A percentile compares a stretch with the other conserved stretches of the same genome.
Evolutionary conservation across 2,113 vertebrate species (phyloP).

Genomic region (Gobiocypris rarus): DNA sequence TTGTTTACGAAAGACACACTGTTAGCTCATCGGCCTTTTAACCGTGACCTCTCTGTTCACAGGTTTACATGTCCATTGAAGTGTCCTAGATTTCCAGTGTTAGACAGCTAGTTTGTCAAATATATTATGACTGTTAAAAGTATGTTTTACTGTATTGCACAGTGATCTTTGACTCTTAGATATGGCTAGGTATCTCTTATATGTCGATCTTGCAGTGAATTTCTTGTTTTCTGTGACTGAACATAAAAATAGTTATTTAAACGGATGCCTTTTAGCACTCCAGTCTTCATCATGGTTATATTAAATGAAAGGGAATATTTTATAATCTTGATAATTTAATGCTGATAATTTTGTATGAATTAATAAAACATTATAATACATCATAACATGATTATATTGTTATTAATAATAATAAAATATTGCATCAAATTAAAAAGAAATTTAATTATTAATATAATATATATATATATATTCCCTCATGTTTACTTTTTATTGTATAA

Average conservation of each 20-base stretch:
- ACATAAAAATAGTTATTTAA: background rate
- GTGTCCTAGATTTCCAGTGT: slow-evolving; percentile 12
- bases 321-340: background rate
- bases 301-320: too few relatives aligned
- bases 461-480: too few relatives aligned
- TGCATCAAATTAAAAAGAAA: too few relatives aligned
- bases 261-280: background rate
- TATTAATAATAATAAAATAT: background rate
- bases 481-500: too few relatives aligned
- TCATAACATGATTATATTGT: too few relatives aligned
- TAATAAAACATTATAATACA: too few relatives aligned
- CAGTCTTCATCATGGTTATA: background rate
- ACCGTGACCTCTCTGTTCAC: slow-evolving; percentile 15
- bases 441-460: too few relatives aligned
- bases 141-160: background rate
- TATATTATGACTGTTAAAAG: background rate
- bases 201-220: background rate
- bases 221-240: background rate
- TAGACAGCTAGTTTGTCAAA: slow-evolving; percentile 2
- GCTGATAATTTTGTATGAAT: background rate
- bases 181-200: background rate
- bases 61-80: background rate
- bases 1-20: slow-evolving; percentile 23
- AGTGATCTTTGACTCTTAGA: background rate
- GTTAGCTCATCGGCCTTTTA: background rate